These are phyloP conservation scores for Craniophora ligustri DNA, from an alignment of 2,888 invertebrate genomes.

Conservation along the genomic window DNA sequence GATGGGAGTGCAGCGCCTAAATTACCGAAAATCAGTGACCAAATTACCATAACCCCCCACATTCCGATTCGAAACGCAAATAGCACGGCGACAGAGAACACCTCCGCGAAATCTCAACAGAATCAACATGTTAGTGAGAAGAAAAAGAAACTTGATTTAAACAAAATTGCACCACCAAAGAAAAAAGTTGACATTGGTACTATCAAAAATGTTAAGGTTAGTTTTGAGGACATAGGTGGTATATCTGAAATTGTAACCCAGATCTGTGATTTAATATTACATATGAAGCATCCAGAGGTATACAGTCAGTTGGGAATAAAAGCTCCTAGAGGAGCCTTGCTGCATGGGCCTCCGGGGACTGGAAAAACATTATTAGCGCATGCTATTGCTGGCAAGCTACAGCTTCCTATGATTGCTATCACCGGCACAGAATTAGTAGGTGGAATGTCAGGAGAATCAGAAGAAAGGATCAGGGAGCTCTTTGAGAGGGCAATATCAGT, in stretches of 20 bases:
- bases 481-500: slow-evolving; percentile 94
- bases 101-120: slow-evolving; percentile 62
- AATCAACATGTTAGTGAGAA: slow-evolving; percentile 70
- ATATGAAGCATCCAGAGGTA: slow-evolving; percentile 97
- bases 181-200: slow-evolving; percentile 76
- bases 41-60: slow-evolving; percentile 85
- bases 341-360: slow-evolving; percentile 99
- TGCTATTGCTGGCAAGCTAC: slow-evolving; percentile 95
- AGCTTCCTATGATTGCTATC: slow-evolving; percentile 94
- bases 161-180: slow-evolving; percentile 65
- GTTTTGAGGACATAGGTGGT: slow-evolving; percentile 94
- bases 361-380: slow-evolving; percentile 95
- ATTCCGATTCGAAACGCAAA: slow-evolving; percentile 73
- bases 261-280: slow-evolving; percentile 93
- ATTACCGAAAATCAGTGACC: slow-evolving; percentile 84
- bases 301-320: slow-evolving; percentile 94
- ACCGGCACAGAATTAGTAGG: slow-evolving; percentile 97
- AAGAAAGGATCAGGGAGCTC: slow-evolving; percentile 96
- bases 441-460: slow-evolving; percentile 98
- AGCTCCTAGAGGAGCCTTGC: slow-evolving; percentile 96
- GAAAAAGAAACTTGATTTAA: slow-evolving; percentile 78
- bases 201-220: slow-evolving; percentile 81
- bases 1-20: slow-evolving; percentile 82
- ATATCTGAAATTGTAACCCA: slow-evolving; percentile 91
- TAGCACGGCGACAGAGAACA: slow-evolving; percentile 65